Conservation (phyloP, 2,888 invertebrate species). For the Tridacna gigas region DNA sequence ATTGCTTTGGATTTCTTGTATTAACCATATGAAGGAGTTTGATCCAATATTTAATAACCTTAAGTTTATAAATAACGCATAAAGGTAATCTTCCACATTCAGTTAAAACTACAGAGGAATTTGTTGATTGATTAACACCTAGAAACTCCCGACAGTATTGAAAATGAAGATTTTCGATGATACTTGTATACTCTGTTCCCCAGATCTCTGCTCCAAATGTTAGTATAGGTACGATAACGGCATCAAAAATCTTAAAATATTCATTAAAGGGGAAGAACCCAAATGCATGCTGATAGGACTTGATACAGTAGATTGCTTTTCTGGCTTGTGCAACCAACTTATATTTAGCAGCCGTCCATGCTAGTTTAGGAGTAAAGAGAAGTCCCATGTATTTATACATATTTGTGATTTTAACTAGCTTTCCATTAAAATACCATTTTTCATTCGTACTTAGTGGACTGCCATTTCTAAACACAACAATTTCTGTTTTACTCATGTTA, state of each 20-base stretch:
- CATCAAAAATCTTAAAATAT: neutral
- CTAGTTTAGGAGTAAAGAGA: neutral
- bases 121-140: slow-evolving; percentile 7
- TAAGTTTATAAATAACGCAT: neutral
- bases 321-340: slow-evolving; percentile 7
- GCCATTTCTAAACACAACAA: neutral
- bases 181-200: slow-evolving; percentile 1
- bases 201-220: neutral
- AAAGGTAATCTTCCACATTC: slow-evolving; percentile 7
- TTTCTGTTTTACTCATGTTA: neutral
- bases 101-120: neutral
- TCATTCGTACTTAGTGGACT: neutral
- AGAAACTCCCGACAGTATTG: too few relatives aligned
- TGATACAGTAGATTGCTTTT: neutral
- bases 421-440: neutral
- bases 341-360: neutral
- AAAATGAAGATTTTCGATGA: neutral
- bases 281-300: neutral
- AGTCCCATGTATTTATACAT: neutral
- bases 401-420: neutral
- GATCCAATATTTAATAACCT: slow-evolving; percentile 4
- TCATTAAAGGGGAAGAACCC: slow-evolving; percentile 1
- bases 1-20: slow-evolving; percentile 1
- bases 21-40: neutral
- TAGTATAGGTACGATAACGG: neutral